Evolutionary conservation across 2,888 invertebrate species (phyloP).

Genomic region (Megalurothrips usitatus): DNA sequence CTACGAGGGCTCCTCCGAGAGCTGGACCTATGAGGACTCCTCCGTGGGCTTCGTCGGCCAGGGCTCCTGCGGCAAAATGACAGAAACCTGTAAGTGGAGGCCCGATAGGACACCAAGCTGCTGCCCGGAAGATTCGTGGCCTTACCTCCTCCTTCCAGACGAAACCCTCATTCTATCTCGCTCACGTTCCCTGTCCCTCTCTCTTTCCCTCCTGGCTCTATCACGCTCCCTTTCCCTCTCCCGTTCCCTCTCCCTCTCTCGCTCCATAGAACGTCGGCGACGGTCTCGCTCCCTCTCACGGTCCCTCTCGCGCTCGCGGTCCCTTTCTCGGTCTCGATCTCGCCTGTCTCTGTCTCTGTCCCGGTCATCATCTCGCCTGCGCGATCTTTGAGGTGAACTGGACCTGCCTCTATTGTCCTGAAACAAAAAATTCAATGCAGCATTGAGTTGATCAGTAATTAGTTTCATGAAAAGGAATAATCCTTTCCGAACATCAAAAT

Average conservation of each 20-base stretch:
- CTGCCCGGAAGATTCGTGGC: background rate
- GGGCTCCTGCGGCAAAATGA: constrained; percentile 35
- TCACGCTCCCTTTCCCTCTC: constrained; percentile 39
- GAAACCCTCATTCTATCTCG: constrained; percentile 25
- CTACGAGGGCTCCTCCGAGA: constrained; percentile 34
- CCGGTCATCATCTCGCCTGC: constrained; percentile 45
- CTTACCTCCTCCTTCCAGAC: constrained; percentile 31
- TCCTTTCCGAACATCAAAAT: background rate
- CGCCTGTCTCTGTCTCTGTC: constrained; percentile 44
- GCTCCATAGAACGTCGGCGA: constrained; percentile 38
- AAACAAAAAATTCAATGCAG: constrained; percentile 27
- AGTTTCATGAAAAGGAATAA: constrained; percentile 19
- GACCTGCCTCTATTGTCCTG: constrained; percentile 42
- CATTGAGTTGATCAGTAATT: background rate
- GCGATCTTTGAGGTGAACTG: constrained; percentile 43
- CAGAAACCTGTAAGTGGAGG: background rate
- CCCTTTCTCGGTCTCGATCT: constrained; percentile 48
- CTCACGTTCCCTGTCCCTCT: constrained; percentile 40
- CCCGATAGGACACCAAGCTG: background rate
- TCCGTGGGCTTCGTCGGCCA: constrained; percentile 36
- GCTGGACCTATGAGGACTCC: constrained; percentile 37
- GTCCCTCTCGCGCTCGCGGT: constrained; percentile 48
- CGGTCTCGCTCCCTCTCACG: constrained; percentile 39
- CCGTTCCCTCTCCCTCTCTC: constrained; percentile 46
- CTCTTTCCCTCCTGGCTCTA: constrained; percentile 40